phyloP scores from a whole-genome alignment of 1,140 invertebrate genomes.

The Cecropterus lyciades region DNA sequence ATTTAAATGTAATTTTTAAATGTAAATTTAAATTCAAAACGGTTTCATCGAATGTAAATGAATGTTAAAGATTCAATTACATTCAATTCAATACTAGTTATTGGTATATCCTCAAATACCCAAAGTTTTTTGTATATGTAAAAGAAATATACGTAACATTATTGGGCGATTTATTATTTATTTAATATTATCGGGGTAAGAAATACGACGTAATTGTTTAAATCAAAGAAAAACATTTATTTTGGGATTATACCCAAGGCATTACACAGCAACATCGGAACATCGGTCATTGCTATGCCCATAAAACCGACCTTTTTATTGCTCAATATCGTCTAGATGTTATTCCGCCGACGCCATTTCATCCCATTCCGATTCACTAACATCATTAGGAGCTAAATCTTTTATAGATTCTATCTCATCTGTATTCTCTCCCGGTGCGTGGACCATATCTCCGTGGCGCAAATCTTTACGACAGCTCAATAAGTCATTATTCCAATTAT shows the following conservation, averaged over 20 bases:
- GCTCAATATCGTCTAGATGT: conserved; percentile 32
- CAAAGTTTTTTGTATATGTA: too few relatives aligned
- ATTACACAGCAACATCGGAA: conserved; percentile 13
- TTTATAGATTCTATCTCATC: conserved; percentile 37
- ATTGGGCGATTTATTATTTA: too few relatives aligned
- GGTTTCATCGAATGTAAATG: too few relatives aligned
- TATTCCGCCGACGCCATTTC: conserved; percentile 33
- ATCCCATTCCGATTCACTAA: conserved; percentile 32
- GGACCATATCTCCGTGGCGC: conserved; percentile 27
- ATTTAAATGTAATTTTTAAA: too few relatives aligned
- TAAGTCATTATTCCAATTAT: conserved; percentile 36
- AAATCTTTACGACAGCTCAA: conserved; percentile 36
- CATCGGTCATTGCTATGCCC: conserved; percentile 18
- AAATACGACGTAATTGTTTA: too few relatives aligned
- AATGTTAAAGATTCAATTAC: too few relatives aligned
- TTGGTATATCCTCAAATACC: too few relatives aligned
- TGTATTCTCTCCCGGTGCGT: conserved; percentile 28
- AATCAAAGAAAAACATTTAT: background rate
- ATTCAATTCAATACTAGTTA: too few relatives aligned
- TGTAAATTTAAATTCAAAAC: conserved; percentile 11
- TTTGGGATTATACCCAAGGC: background rate
- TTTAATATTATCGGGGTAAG: too few relatives aligned
- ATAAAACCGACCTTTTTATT: conserved; percentile 35
- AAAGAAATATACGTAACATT: too few relatives aligned
- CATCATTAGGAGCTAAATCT: conserved; percentile 35